Evolutionary conservation across 1,140 invertebrate species (phyloP), one percentile per base, ranked within the genome.

Genomic region (Apocrypta bakeri): DNA sequence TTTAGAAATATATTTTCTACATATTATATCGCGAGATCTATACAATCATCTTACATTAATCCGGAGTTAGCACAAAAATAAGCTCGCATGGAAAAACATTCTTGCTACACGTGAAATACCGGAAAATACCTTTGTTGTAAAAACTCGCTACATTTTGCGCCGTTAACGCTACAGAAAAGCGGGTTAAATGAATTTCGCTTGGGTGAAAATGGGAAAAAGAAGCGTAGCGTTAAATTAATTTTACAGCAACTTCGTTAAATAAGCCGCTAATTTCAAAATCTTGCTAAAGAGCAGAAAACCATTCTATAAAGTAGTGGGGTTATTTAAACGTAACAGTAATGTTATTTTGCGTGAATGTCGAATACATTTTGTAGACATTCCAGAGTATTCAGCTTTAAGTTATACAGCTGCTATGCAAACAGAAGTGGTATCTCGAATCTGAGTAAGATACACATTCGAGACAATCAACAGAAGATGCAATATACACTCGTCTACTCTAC

Each of bases 121-220:
- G 14, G 25, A 27, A 73, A 48, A 42, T 76, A 71, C 42, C 25
- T 61, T 79, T 56, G 21, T 56, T 27, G 21, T 68, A 25, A 37
- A 9, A 37, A 9, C 33, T 37, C 33, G 33, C 33, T 9, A 37
- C 9, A 9, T 37, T 37, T 9, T 37, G 33, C 33, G 33, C 33
- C n/a, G n/a, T n/a, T n/a, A n/a, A 37, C 33, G 9, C 3, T 37
- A 37, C 33, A 37, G 33, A 37, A 37, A 4, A 37, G 33, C 33
- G 33, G 33, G 3, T 37, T 37, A 9, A 37, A 37, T 37, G 33
- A 37, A 9, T 37, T 37, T 2, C n/a, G n/a, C n/a, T n/a, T n/a
- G n/a, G n/a, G n/a, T n/a, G n/a, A n/a, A n/a, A n/a, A n/a, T n/a
- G n/a, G n/a, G n/a, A n/a, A n/a, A n/a, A n/a, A n/a, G n/a, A n/a